These are phyloP conservation scores for Tauraco hartlaubi DNA, from an alignment of 2,797 vertebrate genomes.

Conservation along the genomic window DNA sequence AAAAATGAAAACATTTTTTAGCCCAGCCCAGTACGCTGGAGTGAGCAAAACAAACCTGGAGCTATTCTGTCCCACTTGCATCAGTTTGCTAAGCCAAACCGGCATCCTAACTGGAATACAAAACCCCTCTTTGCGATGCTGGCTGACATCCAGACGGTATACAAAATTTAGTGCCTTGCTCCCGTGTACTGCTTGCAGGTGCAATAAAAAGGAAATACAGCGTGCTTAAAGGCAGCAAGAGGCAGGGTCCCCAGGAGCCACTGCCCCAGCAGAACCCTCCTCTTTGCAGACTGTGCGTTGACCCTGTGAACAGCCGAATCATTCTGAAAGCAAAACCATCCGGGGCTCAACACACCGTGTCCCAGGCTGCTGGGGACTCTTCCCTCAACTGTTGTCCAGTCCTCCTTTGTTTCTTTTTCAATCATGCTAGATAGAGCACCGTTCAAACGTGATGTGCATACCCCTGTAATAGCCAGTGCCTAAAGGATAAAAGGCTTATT, in stretches of 20 bases:
- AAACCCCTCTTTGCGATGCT: neutral
- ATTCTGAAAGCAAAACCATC: neutral
- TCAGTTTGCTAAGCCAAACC: neutral
- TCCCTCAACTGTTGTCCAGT: neutral
- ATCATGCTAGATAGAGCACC: neutral
- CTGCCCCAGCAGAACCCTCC: neutral
- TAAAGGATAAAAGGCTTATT: constrained; percentile 49
- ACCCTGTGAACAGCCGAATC: neutral
- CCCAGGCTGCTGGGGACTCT: neutral
- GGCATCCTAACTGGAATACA: constrained; percentile 9
- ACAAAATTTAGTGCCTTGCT: constrained; percentile 49
- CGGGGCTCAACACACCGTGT: neutral
- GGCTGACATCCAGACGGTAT: constrained; percentile 35
- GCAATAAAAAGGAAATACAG: constrained; percentile 62
- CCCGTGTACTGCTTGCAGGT: neutral
- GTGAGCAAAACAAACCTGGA: neutral
- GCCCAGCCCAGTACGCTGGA: neutral
- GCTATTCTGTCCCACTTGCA: neutral
- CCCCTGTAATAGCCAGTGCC: neutral
- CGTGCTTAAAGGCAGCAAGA: neutral
- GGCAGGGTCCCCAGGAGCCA: neutral
- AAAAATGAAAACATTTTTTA: constrained; percentile 18
- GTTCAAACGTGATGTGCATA: neutral
- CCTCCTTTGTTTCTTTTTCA: constrained; percentile 6
- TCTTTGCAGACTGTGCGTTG: neutral